Evolutionary conservation across 2,797 vertebrate species (phyloP).

Genomic region (Mormyrus hasselquistii): DNA sequence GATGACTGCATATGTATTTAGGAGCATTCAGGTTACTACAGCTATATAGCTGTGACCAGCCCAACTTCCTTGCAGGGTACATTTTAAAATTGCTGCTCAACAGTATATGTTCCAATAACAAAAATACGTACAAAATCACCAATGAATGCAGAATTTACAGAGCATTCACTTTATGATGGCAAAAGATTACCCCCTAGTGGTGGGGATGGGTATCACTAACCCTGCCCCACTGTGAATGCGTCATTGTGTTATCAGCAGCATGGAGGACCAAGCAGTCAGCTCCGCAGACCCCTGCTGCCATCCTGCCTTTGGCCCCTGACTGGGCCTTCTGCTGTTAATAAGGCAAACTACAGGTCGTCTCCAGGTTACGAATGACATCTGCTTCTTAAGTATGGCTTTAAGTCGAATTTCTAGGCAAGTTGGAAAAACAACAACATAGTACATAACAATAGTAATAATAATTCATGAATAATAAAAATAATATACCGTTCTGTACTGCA

Average conservation of each 20-base stretch:
- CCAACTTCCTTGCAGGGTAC: background rate
- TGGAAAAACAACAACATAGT: background rate
- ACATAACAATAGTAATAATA: background rate
- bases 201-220: background rate
- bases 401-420: background rate
- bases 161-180: background rate
- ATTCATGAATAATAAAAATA: background rate
- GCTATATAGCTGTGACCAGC: background rate
- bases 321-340: background rate
- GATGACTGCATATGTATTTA: background rate
- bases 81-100: background rate
- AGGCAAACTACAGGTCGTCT: background rate
- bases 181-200: conserved; percentile 5
- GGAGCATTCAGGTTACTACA: background rate
- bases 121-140: background rate
- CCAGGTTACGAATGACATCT: background rate
- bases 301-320: background rate
- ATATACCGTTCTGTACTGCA: background rate
- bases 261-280: background rate
- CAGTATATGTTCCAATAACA: background rate
- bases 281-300: background rate
- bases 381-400: background rate
- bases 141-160: background rate
- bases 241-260: background rate
- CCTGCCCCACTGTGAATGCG: background rate